Evolutionary conservation across 1,140 invertebrate species (phyloP).

Genomic region (Whitmania pigra): DNA sequence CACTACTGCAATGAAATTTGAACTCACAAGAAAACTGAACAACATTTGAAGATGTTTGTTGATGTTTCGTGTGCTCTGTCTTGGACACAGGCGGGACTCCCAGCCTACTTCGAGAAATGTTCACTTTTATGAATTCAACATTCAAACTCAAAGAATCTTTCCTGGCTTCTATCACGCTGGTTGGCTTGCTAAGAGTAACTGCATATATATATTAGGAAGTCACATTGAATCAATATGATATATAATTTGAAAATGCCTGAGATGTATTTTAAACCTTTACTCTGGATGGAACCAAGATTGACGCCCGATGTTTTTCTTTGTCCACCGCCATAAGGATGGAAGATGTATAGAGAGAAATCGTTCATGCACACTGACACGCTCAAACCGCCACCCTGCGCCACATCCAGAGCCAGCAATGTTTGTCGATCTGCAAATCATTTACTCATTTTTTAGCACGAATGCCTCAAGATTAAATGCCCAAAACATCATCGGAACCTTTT

Average conservation of each 20-base stretch:
- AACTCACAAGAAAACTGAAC: constrained; percentile 73
- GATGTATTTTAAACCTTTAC: too few species aligned
- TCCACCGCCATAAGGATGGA: constrained; percentile 75
- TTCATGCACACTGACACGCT: constrained; percentile 86
- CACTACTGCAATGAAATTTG: too few species aligned
- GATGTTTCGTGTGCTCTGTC: constrained; percentile 16
- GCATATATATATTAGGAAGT: too few species aligned
- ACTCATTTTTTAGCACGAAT: too few species aligned
- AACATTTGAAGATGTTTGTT: constrained; percentile 28
- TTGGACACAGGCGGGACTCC: constrained; percentile 26
- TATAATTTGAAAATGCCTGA: too few species aligned
- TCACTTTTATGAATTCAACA: constrained; percentile 88
- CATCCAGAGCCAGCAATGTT: not conserved
- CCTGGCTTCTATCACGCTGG: constrained; percentile 58
- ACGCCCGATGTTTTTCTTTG: constrained; percentile 29
- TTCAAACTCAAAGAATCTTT: constrained; percentile 91
- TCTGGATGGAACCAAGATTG: too few species aligned
- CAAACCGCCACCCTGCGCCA: constrained; percentile 56
- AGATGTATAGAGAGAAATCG: constrained; percentile 92
- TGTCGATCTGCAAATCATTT: too few species aligned
- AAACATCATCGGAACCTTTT: not conserved
- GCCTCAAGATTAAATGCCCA: not conserved
- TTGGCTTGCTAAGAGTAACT: not conserved
- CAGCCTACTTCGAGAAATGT: constrained; percentile 31
- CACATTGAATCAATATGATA: too few species aligned